Evolutionary conservation across 1,140 invertebrate species (phyloP).

Genomic region (Holcopasites calliopsidis): DNA sequence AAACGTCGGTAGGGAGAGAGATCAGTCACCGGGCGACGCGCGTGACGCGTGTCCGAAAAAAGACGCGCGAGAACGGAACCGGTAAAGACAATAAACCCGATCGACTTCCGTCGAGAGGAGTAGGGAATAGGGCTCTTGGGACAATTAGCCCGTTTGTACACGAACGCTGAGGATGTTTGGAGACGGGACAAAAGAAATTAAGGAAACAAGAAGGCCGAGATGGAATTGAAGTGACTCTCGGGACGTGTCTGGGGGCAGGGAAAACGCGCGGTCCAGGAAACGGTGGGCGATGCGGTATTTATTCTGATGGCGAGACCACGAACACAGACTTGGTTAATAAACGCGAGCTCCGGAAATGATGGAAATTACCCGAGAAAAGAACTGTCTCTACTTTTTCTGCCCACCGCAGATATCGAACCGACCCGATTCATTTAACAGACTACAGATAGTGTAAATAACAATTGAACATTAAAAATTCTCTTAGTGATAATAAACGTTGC

Average conservation of each 20-base stretch:
- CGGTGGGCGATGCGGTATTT: slow-evolving; percentile 32
- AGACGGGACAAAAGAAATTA: slow-evolving; percentile 47
- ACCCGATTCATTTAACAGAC: no score
- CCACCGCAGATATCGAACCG: no score
- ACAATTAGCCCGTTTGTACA: slow-evolving; percentile 52
- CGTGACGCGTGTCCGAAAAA: slow-evolving; percentile 57
- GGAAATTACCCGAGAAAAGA: no score
- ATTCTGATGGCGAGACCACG: neutral
- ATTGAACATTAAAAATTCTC: no score
- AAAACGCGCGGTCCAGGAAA: slow-evolving; percentile 24
- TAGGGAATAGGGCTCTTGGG: slow-evolving; percentile 31
- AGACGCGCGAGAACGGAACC: slow-evolving; percentile 38
- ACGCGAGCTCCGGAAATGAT: no score
- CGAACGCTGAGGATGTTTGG: slow-evolving; percentile 63
- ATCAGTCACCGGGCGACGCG: slow-evolving; percentile 1
- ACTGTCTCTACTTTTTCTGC: no score
- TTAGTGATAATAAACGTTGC: no score
- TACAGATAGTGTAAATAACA: no score
- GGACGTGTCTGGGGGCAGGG: neutral
- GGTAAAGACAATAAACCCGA: slow-evolving; percentile 61
- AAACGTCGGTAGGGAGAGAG: neutral
- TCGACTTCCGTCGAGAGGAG: slow-evolving; percentile 57
- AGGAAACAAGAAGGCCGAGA: neutral
- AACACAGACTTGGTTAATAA: slow-evolving; percentile 6
- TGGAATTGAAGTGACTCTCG: slow-evolving; percentile 31